Evolutionary conservation across 2,888 invertebrate species (phyloP), one percentile per base, ranked within the genome.

Genomic region (Cantharis nigra): DNA sequence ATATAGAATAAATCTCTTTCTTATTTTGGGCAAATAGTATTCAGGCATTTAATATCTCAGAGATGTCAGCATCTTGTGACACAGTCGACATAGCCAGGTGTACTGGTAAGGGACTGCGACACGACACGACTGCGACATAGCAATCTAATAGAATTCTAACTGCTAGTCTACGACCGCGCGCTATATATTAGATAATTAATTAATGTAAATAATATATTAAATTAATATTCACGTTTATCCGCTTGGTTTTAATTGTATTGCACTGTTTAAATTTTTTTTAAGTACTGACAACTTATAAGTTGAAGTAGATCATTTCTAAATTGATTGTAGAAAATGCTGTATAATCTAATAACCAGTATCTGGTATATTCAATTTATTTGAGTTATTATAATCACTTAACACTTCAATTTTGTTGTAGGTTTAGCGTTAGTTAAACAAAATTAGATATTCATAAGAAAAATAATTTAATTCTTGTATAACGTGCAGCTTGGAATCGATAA

Each of bases 401-500:
- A 67, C 65, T 67, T 23, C 26, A 23, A 67, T 67, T 67, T 49
- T 49, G 49, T 49, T 49, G 49, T 49, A 49, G n/a, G 49, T 49
- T 49, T 72, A 71, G 63, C 62, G 77, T 78, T 78, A 78, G 74
- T 78, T 78, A 78, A 77, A 76, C 75, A 78, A 78, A 76, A 80
- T 76, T 79, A 77, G 16, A 75, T 76, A 77, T 77, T 62, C 75
- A 80, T 75, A 77, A 79, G 75, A 77, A 77, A 78, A 79, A 80
- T 80, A 80, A 78, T 75, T 78, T 78, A 78, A 78, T 75, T 78
- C 75, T 64, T 62, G 69, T 75, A 64, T 80, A 76, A 75, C 80
- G 77, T 80, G 80, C 80, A 74, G 70, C 71, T 71, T 69, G 26
- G 71, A 74, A 80, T 81, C 80, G 78, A 82, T 80, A 81, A 78